Conservation (phyloP, 2,888 invertebrate genomes). For the Mythimna pallens region DNA sequence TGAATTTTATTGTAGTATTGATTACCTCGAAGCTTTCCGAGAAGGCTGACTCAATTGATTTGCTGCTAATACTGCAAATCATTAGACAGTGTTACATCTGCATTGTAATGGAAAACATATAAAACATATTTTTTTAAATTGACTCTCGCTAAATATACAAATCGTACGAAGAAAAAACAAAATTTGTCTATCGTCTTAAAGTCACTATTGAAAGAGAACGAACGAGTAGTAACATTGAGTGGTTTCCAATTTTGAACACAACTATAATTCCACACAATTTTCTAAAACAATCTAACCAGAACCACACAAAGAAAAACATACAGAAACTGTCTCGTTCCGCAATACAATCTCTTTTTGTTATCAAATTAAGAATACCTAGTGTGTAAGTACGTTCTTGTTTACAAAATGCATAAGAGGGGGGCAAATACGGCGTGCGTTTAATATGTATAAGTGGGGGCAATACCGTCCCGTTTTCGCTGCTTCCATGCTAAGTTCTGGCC, state of each 20-base stretch:
- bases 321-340: slow-evolving; percentile 24
- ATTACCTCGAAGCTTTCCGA: too few species aligned
- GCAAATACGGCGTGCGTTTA: slow-evolving; percentile 70
- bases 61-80: too few species aligned
- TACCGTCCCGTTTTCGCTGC: slow-evolving; percentile 44
- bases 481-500: slow-evolving; percentile 53
- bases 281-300: slow-evolving; percentile 52
- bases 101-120: too few species aligned
- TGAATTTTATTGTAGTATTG: too few species aligned
- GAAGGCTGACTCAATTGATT: too few species aligned
- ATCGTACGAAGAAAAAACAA: too few species aligned
- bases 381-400: slow-evolving; percentile 63
- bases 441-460: slow-evolving; percentile 74
- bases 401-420: slow-evolving; percentile 74
- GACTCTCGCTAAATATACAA: too few species aligned
- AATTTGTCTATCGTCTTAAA: background rate
- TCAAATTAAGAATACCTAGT: slow-evolving; percentile 59
- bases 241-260: background rate
- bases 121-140: too few species aligned
- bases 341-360: slow-evolving; percentile 59
- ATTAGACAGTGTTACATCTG: too few species aligned
- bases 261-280: background rate
- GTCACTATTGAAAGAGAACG: background rate
- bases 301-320: slow-evolving; percentile 4
- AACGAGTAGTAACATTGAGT: too few species aligned